Evolutionary conservation across 2,797 vertebrate species (phyloP), one percentile per base, ranked within the genome.

Genomic region (Urophycis tenuis): DNA sequence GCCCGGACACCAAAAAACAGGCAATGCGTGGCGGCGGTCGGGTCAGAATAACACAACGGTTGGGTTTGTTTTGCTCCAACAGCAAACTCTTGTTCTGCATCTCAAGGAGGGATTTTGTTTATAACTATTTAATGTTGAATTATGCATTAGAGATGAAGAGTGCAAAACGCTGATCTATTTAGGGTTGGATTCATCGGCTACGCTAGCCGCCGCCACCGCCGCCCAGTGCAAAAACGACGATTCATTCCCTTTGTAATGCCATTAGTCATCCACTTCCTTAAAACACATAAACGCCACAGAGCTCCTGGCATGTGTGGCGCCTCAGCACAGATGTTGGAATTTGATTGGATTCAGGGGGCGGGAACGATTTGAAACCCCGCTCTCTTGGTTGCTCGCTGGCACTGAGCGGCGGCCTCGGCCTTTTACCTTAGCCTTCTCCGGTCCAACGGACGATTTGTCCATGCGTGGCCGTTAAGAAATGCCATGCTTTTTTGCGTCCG

Each of bases 361-460:
- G n/a, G n/a, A n/a, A 53, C 45, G 45, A 17, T 49, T 49, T 49
- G 45, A 49, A 49, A 53, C 17, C 45, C 45, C n/a, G n/a, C n/a
- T n/a, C n/a, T n/a, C n/a, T n/a, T n/a, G n/a, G n/a, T n/a, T n/a
- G n/a, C 72, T 19, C 83, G 85, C 90, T 87, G 80, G 85, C 86
- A 88, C 79, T 88, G 83, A 85, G 85, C 87, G 84, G 82, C 78
- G 83, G 72, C 78, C 76, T 86, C 76, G 88, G 91, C 78, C 82
- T 79, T 22, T 6, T 19, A 64, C 90, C 49, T 53, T 79, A 80
- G 78, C 80, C 89, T 89, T 93, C 93, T 89, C 91, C 86, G 88
- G 89, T 88, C 86, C 90, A 85, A 93, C 91, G 90, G 92, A 93
- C 94, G 86, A 93, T 94, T 95, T 93, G 95, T 94, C 93, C 93